These are phyloP conservation scores for Adelphocoris suturalis DNA, from an alignment of 2,888 invertebrate genomes.

Conservation along the genomic window DNA sequence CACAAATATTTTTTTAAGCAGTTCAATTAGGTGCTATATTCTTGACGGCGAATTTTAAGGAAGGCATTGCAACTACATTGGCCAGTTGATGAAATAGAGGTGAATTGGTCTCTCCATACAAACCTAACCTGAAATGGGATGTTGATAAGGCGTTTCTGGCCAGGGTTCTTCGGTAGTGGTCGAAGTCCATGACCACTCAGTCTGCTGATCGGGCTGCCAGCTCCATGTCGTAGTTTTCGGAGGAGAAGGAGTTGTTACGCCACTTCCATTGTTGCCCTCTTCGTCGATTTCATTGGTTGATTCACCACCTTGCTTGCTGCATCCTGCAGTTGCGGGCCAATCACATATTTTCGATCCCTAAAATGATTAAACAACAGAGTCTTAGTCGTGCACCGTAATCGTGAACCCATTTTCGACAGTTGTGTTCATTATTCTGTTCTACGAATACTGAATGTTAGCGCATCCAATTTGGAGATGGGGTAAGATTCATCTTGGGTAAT, in stretches of 20 bases:
- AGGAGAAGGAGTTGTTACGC: conserved; percentile 73
- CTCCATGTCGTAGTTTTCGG: conserved; percentile 74
- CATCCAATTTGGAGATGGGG: too few species aligned
- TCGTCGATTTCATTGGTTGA: conserved; percentile 70
- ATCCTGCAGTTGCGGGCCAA: conserved; percentile 75
- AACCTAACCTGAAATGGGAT: conserved; percentile 76
- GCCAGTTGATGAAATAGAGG: too few species aligned
- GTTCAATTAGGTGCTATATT: too few species aligned
- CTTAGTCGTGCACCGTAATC: too few species aligned
- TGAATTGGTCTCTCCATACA: too few species aligned
- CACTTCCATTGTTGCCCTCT: conserved; percentile 45
- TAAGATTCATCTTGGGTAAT: too few species aligned
- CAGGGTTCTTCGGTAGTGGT: conserved; percentile 76
- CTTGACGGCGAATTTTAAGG: too few species aligned
- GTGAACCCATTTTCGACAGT: too few species aligned
- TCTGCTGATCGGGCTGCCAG: conserved; percentile 75
- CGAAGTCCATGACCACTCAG: conserved; percentile 76
- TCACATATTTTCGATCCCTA: conserved; percentile 76
- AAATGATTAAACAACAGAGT: not conserved
- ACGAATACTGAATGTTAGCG: too few species aligned
- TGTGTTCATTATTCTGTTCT: too few species aligned
- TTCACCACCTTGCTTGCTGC: conserved; percentile 59
- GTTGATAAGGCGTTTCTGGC: conserved; percentile 78
- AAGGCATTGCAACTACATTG: too few species aligned
- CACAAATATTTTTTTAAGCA: too few species aligned